Percentiles rank a stretch among this genome's conserved stretches.
Evolutionary conservation across 2,797 vertebrate genomes (phyloP).

Genomic region (Masticophis lateralis): DNA sequence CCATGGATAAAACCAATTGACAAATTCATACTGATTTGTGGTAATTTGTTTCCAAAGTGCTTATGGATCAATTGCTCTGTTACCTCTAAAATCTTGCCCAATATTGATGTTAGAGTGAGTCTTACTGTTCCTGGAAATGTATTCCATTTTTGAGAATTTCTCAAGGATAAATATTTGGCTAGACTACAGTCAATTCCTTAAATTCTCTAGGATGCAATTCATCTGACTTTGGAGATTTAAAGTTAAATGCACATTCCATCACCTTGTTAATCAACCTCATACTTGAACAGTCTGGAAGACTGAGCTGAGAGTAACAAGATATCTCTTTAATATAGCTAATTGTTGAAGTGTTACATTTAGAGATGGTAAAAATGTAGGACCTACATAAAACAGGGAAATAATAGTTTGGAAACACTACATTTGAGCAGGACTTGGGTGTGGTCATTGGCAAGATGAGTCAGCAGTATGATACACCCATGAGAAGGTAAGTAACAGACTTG

Average conservation of each 20-base stretch:
- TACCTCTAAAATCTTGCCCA: background rate
- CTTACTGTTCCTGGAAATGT: background rate
- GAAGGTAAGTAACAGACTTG: background rate
- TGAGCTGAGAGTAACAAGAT: background rate
- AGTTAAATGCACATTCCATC: background rate
- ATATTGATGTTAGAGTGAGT: background rate
- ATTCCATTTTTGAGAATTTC: background rate
- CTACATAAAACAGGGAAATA: background rate
- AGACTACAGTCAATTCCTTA: background rate
- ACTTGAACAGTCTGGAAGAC: background rate
- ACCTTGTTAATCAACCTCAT: background rate
- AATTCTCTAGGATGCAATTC: background rate
- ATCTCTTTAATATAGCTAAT: background rate
- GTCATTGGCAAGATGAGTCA: background rate
- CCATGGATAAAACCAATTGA: background rate
- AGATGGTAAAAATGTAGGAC: background rate
- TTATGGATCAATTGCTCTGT: background rate
- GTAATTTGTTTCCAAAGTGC: background rate
- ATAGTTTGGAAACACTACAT: background rate
- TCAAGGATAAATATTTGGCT: background rate
- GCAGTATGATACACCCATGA: background rate
- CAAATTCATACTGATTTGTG: background rate
- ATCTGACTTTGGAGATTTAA: background rate
- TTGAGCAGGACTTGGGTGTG: background rate
- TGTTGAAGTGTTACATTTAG: background rate